phyloP scores from a whole-genome alignment of 2,113 vertebrate species.

The Colistium nudipinnis region DNA sequence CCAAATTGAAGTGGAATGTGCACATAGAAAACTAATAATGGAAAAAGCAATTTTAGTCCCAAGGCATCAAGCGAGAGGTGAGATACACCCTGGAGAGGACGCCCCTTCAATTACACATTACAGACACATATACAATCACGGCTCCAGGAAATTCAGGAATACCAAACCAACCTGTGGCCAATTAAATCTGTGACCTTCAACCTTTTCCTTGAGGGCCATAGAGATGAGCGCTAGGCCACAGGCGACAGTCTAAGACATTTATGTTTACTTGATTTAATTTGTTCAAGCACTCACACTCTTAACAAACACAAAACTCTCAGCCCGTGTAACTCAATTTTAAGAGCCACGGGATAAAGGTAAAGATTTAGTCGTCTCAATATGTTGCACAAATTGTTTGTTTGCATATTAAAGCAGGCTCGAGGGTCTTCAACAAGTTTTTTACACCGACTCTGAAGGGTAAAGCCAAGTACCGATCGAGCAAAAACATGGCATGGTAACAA shows the following conservation, averaged over 20 bases:
- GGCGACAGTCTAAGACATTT: too few relatives aligned
- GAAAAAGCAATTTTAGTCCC: neutral
- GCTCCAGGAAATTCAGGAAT: neutral
- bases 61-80: neutral
- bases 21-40: neutral
- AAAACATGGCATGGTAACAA: conserved; percentile 57
- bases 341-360: conserved; percentile 15
- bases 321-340: conserved; percentile 2
- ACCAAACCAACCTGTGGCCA: neutral
- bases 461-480: conserved; percentile 42
- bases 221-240: neutral
- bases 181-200: neutral
- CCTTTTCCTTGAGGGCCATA: neutral
- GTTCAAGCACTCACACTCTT: too few relatives aligned
- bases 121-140: neutral
- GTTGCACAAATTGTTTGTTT: conserved; percentile 45
- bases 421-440: conserved; percentile 50
- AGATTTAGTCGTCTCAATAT: conserved; percentile 26
- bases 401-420: conserved; percentile 49
- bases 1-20: neutral
- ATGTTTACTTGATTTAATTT: too few relatives aligned
- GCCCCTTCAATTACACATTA: neutral
- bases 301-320: neutral
- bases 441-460: conserved; percentile 35
- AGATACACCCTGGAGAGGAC: neutral